These are phyloP conservation scores for Poecilia wingei DNA, from an alignment of 2,797 vertebrate genomes.

Conservation along the genomic window DNA sequence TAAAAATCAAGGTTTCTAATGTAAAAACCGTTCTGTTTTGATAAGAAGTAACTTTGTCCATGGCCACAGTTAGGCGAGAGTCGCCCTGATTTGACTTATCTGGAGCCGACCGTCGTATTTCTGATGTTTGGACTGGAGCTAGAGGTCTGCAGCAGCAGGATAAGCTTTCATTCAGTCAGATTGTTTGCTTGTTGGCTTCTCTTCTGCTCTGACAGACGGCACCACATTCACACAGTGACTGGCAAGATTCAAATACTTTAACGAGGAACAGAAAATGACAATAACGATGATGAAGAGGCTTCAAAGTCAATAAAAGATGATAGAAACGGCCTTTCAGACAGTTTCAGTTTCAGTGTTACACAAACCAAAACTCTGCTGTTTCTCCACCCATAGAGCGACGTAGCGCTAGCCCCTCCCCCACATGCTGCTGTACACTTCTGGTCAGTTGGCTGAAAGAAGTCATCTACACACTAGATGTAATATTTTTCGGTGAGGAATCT, in stretches of 20 bases:
- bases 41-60: not conserved
- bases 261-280: not conserved
- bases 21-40: not conserved
- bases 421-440: not conserved
- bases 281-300: not conserved
- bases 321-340: not conserved
- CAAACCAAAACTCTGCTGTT: not conserved
- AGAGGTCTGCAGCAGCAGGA: not conserved
- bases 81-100: constrained; percentile 1
- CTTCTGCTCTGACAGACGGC: not conserved
- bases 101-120: not conserved
- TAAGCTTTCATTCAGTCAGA: not conserved
- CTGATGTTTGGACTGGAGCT: not conserved
- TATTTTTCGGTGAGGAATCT: not conserved
- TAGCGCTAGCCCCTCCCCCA: not conserved
- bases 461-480: not conserved
- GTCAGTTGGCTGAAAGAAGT: not conserved
- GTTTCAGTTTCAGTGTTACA: not conserved
- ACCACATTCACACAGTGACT: not conserved
- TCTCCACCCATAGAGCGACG: not conserved
- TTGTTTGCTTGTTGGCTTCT: not conserved
- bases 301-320: not conserved
- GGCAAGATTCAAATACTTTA: not conserved
- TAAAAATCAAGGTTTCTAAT: not conserved
- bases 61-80: too few relatives aligned